These are phyloP conservation scores for Drosophila lacteicornis DNA, from an alignment of 1,140 invertebrate species.

Conservation along the genomic window DNA sequence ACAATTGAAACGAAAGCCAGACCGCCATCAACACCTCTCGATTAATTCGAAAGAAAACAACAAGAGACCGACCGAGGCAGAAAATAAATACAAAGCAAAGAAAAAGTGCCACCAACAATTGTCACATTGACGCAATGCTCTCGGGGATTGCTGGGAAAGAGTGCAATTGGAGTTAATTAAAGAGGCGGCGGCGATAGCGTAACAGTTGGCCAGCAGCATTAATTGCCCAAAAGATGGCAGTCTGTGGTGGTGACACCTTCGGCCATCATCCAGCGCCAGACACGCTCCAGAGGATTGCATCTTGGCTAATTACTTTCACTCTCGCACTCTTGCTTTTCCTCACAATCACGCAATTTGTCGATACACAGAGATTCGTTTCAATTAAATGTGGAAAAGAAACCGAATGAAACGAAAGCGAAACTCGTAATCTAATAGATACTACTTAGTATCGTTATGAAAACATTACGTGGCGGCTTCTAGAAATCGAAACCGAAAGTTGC, in stretches of 20 bases:
- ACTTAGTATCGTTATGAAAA: slow-evolving; percentile 28
- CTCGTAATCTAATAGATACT: slow-evolving; percentile 54
- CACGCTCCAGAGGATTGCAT: slow-evolving; percentile 37
- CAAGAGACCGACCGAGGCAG: slow-evolving; percentile 2
- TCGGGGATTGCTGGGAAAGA: slow-evolving; percentile 16
- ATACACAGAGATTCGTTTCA: slow-evolving; percentile 38
- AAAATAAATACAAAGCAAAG: slow-evolving; percentile 29
- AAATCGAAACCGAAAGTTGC: slow-evolving; percentile 67
- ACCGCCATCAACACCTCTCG: slow-evolving; percentile 37
- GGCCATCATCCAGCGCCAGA: slow-evolving; percentile 22
- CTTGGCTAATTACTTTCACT: slow-evolving; percentile 76
- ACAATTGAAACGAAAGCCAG: slow-evolving; percentile 49
- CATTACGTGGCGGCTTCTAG: slow-evolving; percentile 45
- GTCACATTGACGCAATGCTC: slow-evolving; percentile 75
- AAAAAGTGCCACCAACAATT: slow-evolving; percentile 73
- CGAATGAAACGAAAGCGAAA: slow-evolving; percentile 66
- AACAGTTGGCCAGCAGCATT: slow-evolving; percentile 55
- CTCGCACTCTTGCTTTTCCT: slow-evolving; percentile 18
- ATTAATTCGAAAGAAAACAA: slow-evolving; percentile 45
- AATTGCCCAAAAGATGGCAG: slow-evolving; percentile 46
- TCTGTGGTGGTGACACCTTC: slow-evolving; percentile 44
- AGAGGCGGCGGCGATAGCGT: slow-evolving; percentile 52
- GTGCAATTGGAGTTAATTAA: slow-evolving; percentile 78
- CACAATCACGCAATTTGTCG: slow-evolving; percentile 66
- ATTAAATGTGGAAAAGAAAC: slow-evolving; percentile 39